Base-by-base conservation (phyloP, 2,888 invertebrate species). In the Brenthis daphne region DNA sequence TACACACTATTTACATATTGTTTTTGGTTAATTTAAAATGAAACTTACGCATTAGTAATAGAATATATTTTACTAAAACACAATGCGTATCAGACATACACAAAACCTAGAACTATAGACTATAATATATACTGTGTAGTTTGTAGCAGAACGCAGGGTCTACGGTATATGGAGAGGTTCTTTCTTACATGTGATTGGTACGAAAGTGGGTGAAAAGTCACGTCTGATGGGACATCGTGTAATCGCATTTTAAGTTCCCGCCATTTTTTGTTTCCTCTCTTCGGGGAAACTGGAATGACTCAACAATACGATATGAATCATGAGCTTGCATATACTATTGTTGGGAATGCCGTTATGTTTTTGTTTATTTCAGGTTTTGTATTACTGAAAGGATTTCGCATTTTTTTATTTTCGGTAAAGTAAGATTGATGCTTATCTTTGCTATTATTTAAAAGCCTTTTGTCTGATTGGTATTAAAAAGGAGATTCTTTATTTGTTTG, bases 171-270 rank as follows among this genome's bases (percentile, higher is more conserved):
- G 64, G 75, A 77, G 77, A 76, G 78, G 76, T 77, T 79, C 78
- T 75, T 78, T 77, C 73, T 75, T 76, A 79, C 78, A 76, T 79
- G 82, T 88, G 84, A 88, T 89, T 88, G 84, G 82, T 87, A 85
- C 79, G 82, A 80, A 82, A 83, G 81, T 80, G 79, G 81, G 79
- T 79, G 75, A 79, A 84, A 81, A 81, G 79, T 80, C 83, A 79
- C 80, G 83, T 85, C 74, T 71, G 74, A 74, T 74, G 77, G 77
- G 50, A 79, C 75, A 75, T 67, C 74, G 29, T 76, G 77, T 80
- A 81, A 83, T 84, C 77, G 75, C 73, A 76, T 81, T 73, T 80
- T 78, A 77, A 72, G 76, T 77, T 77, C 73, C 76, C 78, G 72
- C 72, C 76, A 16, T 16, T 71, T 78, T 80, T 79, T 29, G 29